phyloP scores from a whole-genome alignment of 2,113 vertebrate species.

The Rhinolophus ferrumequinum region DNA sequence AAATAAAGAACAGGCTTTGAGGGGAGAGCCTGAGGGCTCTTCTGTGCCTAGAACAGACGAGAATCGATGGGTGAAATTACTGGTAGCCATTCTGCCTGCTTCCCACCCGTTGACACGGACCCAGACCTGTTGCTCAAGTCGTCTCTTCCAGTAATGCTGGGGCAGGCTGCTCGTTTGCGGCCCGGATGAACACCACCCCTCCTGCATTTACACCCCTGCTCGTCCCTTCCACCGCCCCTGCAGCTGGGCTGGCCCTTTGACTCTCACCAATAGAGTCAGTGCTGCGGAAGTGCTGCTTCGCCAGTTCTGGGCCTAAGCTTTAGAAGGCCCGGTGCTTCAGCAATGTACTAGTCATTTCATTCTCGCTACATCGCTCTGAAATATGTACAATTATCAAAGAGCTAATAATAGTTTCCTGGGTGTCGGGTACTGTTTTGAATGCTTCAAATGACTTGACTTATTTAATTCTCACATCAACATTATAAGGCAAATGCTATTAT shows the following conservation, averaged over 20 bases:
- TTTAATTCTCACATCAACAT: not conserved
- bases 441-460: not conserved
- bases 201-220: not conserved
- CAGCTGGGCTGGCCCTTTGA: not conserved
- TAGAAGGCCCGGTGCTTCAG: not conserved
- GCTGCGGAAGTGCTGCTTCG: no score
- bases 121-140: no score
- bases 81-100: not conserved
- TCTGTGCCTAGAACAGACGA: not conserved
- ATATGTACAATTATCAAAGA: not conserved
- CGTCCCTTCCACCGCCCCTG: not conserved
- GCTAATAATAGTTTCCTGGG: not conserved
- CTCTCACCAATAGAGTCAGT: not conserved
- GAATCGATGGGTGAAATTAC: not conserved
- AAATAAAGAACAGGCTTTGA: not conserved
- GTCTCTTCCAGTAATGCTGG: not conserved
- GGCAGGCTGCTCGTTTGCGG: no score
- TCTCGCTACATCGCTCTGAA: not conserved
- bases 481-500: not conserved
- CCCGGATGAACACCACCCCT: not conserved
- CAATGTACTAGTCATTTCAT: not conserved
- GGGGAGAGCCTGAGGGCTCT: not conserved
- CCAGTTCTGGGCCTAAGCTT: not conserved
- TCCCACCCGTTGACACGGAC: not conserved
- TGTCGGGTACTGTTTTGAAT: not conserved